Evolutionary conservation across 2,888 invertebrate species (phyloP).

Genomic region (Acronicta leporina): DNA sequence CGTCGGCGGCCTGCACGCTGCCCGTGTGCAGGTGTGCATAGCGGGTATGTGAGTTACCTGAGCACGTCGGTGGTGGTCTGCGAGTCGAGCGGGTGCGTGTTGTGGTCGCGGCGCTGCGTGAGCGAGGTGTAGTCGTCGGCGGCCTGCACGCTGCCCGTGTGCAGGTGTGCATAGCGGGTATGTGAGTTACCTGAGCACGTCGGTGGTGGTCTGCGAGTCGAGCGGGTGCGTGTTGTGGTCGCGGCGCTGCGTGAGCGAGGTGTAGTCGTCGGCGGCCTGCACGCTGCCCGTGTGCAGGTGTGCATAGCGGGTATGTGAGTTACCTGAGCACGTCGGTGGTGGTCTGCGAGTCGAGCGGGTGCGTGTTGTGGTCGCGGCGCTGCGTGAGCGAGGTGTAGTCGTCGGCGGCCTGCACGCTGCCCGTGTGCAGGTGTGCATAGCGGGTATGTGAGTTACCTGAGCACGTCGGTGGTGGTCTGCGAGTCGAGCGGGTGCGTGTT

Average conservation of each 20-base stretch:
- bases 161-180: conserved; percentile 92
- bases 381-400: conserved; percentile 96
- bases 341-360: conserved; percentile 98
- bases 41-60: conserved; percentile 91
- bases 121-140: conserved; percentile 96
- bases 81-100: conserved; percentile 98
- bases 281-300: conserved; percentile 97
- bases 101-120: conserved; percentile 91
- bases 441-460: conserved; percentile 93
- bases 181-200: conserved; percentile 97
- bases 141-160: conserved; percentile 96
- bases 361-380: conserved; percentile 92
- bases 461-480: conserved; percentile 98
- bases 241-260: conserved; percentile 93
- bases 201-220: conserved; percentile 98
- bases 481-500: conserved; percentile 98
- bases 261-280: conserved; percentile 96
- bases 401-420: conserved; percentile 95
- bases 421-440: conserved; percentile 96
- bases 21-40: conserved; percentile 97
- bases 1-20: conserved; percentile 95
- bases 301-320: background rate
- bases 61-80: conserved; percentile 99
- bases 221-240: conserved; percentile 96
- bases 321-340: conserved; percentile 99